These are phyloP conservation scores for Spisula solida DNA, from an alignment of 2,888 invertebrate genomes.

Conservation along the genomic window DNA sequence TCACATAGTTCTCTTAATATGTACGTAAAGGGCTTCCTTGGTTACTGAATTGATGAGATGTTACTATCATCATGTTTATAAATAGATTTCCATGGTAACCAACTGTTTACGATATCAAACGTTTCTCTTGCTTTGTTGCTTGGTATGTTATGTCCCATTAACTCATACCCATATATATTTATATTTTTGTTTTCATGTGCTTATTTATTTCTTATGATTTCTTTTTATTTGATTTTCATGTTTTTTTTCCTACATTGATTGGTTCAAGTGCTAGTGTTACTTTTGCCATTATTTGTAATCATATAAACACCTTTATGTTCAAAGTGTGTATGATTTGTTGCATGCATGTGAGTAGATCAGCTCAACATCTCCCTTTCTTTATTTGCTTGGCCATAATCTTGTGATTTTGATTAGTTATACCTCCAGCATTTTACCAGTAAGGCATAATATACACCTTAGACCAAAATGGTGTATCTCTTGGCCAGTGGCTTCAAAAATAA, in stretches of 20 bases:
- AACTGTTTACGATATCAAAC: neutral
- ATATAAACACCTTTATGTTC: neutral
- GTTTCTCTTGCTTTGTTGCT: neutral
- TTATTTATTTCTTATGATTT: slow-evolving; percentile 13
- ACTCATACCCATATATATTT: neutral
- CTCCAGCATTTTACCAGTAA: no score
- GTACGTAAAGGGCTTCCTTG: no score
- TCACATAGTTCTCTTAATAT: no score
- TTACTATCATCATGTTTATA: neutral
- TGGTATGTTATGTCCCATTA: neutral
- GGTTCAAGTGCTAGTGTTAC: slow-evolving; percentile 1
- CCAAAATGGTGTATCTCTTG: no score
- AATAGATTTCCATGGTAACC: neutral
- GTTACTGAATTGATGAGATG: no score
- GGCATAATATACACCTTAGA: no score
- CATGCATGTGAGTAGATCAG: neutral
- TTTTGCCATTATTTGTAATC: neutral
- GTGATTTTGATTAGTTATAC: no score
- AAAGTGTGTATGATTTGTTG: neutral
- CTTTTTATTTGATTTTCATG: neutral
- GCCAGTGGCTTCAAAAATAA: no score
- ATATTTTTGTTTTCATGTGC: neutral
- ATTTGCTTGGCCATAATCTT: no score
- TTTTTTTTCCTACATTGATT: neutral
- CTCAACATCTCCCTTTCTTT: neutral